Evolutionary conservation across 1,140 invertebrate species (phyloP), one percentile per base, ranked within the genome.

Genomic region (Brachionus sp.): DNA sequence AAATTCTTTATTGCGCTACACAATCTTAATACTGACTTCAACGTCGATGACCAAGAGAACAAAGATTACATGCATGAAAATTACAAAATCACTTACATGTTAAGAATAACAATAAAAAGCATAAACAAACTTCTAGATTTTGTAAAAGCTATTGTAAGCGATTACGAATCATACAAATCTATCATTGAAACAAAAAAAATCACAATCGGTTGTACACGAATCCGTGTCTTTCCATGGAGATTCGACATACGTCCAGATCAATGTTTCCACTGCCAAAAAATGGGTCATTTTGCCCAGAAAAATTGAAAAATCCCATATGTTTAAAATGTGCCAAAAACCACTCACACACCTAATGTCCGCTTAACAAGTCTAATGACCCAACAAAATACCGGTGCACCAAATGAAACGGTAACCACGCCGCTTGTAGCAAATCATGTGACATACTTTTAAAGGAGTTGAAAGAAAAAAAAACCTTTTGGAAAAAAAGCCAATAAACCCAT

Each of bases 71-170:
- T 68, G 64, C 29, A 2, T 35, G 33, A 68, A 29, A 68, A 68
- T 35, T 68, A 35, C 64, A 68, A 68, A 68, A 68, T 68, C 23
- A 25, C 57, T 19, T 19, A 64, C 25, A 64, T 64, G 57, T 33
- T 64, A 64, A 64, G 57, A 64, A 68, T 35, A 68, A 68, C n/a
- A n/a, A n/a, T n/a, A n/a, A n/a, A 68, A 68, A 68, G 64, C 64
- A 68, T 35, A 25, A 68, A 68, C 33, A 35, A 68, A 68, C 64
- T 29, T 33, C 23, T 35, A 29, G 33, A 68, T 35, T 7, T 35
- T n/a, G 9, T 68, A 35, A 68, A 68, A 68, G 64, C 33, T 29
- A 68, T 68, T 1, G 33, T 35, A 29, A 68, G 13, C 64, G 64
- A 68, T 33, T 33, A 35, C 23, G 29, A 29, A 29, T 33, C 13